These are phyloP conservation scores for Hypotaenidia philippensis DNA, from an alignment of 2,797 vertebrate species.

Conservation along the genomic window DNA sequence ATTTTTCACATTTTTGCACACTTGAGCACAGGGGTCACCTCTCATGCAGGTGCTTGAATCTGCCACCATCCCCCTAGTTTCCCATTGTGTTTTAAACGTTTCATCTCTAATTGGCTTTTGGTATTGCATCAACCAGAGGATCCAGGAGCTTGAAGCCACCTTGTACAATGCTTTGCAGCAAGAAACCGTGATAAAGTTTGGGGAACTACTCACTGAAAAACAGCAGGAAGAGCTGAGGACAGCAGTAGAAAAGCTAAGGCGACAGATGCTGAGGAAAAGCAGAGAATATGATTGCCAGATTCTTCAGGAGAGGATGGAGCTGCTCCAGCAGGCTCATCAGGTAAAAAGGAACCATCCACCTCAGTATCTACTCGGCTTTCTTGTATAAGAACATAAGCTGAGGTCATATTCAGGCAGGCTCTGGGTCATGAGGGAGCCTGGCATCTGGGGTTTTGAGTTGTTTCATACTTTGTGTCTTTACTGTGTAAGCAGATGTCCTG, in stretches of 20 bases:
- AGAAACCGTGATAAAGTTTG: slow-evolving; percentile 97
- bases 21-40: background rate
- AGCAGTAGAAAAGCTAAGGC: slow-evolving; percentile 94
- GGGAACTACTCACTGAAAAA: slow-evolving; percentile 92
- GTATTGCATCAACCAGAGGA: slow-evolving; percentile 88
- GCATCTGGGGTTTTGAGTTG: background rate
- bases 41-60: background rate
- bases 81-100: slow-evolving; percentile 13
- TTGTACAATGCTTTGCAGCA: slow-evolving; percentile 98
- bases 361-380: background rate
- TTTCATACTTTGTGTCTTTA: background rate
- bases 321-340: slow-evolving; percentile 98
- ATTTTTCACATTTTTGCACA: background rate
- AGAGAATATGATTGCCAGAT: slow-evolving; percentile 98
- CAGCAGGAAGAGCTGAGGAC: slow-evolving; percentile 94
- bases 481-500: background rate
- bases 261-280: slow-evolving; percentile 98
- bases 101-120: slow-evolving; percentile 66
- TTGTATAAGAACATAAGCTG: background rate
- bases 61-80: background rate
- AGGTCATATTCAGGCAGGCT: background rate
- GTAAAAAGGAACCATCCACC: slow-evolving; percentile 55
- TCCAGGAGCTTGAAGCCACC: slow-evolving; percentile 98
- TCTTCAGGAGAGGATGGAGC: slow-evolving; percentile 97
- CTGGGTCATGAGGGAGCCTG: background rate